phyloP scores from a whole-genome alignment of 2,888 invertebrate genomes.

The Ashinkailepas kermadecensis region DNA sequence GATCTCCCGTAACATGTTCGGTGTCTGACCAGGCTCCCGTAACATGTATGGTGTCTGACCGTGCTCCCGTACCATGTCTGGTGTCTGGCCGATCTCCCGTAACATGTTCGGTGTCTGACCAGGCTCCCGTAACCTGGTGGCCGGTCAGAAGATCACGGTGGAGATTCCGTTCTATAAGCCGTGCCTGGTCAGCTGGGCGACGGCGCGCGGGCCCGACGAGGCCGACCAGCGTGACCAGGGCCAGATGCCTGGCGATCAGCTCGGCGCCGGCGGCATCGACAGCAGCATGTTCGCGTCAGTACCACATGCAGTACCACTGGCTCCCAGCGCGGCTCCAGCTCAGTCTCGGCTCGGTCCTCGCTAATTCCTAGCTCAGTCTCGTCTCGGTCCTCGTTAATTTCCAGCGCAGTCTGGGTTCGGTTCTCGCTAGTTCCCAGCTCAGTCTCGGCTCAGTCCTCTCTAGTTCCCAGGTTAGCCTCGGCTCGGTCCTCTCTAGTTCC shows the following conservation, averaged over 20 bases:
- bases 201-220: constrained; percentile 45
- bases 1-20: not conserved
- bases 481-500: too few species aligned
- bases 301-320: constrained; percentile 25
- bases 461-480: too few species aligned
- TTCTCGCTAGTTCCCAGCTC: too few species aligned
- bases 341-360: too few species aligned
- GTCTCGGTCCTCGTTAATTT: too few species aligned
- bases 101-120: not conserved
- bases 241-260: constrained; percentile 53
- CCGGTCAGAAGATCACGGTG: constrained; percentile 46
- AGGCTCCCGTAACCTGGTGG: constrained; percentile 38
- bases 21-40: constrained; percentile 33
- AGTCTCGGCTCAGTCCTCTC: too few species aligned
- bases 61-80: too few species aligned
- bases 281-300: constrained; percentile 53
- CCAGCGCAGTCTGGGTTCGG: too few species aligned
- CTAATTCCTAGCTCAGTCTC: too few species aligned
- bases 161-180: constrained; percentile 46
- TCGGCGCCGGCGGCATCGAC: constrained; percentile 65
- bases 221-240: constrained; percentile 38
- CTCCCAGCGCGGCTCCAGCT: too few species aligned
- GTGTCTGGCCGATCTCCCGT: not conserved
- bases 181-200: constrained; percentile 45
- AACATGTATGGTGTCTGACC: too few species aligned